Base-by-base conservation (phyloP, 2,113 vertebrate genomes). In the Gallinago paraguaiae region DNA sequence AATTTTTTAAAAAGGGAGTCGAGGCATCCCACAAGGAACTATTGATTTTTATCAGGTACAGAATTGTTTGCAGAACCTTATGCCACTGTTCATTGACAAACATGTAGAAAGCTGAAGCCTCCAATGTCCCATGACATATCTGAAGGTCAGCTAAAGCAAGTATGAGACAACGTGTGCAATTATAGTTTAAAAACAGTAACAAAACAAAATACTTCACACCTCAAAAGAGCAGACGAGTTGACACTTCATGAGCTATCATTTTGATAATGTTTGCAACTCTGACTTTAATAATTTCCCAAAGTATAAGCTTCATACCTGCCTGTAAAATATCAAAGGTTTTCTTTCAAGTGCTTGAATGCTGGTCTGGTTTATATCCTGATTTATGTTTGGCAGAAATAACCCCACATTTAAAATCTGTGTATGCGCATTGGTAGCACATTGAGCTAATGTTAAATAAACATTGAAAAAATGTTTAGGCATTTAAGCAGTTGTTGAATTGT, bases 31-130 rank as follows among this genome's bases (percentile, higher is more conserved):
- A 15, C 76, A 45, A 71, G 67, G 88, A 96, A 64, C 74, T 96
- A 30, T 90, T 95, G 96, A 86, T 97, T 97, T 95, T 91, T 95
- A 5, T 86, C 65, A 70, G 68, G 50, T 56, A 63, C 90, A 91
- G 74, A 87, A n/a, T 69, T 95, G 63, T 97, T 98, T 97, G 67
- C 79, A 80, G 46, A 87, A 90, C 64, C 30, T 90, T 81, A 35
- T 60, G 50, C 54, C 57, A 15, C 37, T 86, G 57, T 86, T 86
- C 43, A 24, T 89, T 91, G 82, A 63, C 67, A 90, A 86, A 95
- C 70, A 90, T 4, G 28, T 39, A 60, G 81, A 67, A 82, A 72
- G 57, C 48, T 86, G 67, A 53, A 86, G 37, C 39, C 59, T 74
- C 45, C 18, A 4, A 23, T 46, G 24, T 87, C 68, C 56, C 5